phyloP scores from a whole-genome alignment of 2,113 vertebrate species.

The Argyrosomus japonicus region DNA sequence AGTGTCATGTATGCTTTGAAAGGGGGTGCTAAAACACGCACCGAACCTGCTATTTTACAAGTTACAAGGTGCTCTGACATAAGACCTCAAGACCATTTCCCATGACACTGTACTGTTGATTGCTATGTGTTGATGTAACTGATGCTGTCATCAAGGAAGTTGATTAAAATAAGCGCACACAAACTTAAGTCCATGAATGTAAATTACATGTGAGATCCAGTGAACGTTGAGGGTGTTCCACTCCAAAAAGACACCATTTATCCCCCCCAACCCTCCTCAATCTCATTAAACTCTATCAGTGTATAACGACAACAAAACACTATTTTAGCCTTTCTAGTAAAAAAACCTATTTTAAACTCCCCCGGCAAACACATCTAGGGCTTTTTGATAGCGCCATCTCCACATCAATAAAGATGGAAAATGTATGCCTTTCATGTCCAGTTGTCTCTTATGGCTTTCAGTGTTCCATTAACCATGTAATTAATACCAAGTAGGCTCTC shows the following conservation, averaged over 20 bases:
- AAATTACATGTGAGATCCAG: conserved; percentile 7
- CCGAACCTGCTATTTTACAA: neutral
- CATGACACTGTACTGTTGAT: neutral
- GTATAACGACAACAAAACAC: conserved; percentile 50
- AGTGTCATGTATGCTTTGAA: neutral
- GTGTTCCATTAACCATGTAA: conserved; percentile 85
- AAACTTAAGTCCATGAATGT: conserved; percentile 8
- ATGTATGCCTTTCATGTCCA: conserved; percentile 81
- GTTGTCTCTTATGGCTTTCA: conserved; percentile 81
- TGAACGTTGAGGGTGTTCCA: neutral
- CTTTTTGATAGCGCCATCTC: conserved; percentile 70
- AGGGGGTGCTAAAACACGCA: neutral
- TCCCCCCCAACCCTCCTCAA: conserved; percentile 19
- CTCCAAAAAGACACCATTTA: conserved; percentile 37
- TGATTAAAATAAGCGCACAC: neutral
- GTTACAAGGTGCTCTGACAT: neutral
- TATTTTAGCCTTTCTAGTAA: conserved; percentile 28
- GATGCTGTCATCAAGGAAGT: neutral
- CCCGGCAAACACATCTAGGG: conserved; percentile 60
- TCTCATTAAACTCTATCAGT: conserved; percentile 54
- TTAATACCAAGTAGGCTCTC: conserved; percentile 85
- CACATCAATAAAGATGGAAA: conserved; percentile 77
- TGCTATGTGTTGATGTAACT: neutral
- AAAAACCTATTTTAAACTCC: conserved; percentile 40
- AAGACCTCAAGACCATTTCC: neutral